These are phyloP conservation scores for Deladenus siricidicola DNA, from an alignment of 2,888 invertebrate genomes.

Conservation along the genomic window DNA sequence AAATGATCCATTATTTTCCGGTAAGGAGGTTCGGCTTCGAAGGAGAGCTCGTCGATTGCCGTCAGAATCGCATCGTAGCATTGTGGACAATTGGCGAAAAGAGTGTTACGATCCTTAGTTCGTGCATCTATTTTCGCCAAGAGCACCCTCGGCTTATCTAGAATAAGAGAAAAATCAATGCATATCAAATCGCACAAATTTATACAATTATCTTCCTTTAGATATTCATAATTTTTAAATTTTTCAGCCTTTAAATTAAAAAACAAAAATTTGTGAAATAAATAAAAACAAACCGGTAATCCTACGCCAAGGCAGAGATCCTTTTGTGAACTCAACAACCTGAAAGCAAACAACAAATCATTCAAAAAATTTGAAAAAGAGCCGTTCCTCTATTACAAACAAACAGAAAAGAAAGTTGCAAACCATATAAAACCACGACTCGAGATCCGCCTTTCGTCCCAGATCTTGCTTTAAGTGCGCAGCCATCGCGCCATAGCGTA, in stretches of 20 bases:
- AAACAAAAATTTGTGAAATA: not conserved
- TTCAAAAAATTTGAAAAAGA: too few relatives aligned
- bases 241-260: too few relatives aligned
- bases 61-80: not conserved
- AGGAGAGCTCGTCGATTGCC: not conserved
- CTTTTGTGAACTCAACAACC: slow-evolving; percentile 21
- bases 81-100: not conserved
- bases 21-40: not conserved
- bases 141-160: not conserved
- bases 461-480: slow-evolving; percentile 18
- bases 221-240: too few relatives aligned
- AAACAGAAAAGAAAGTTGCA: not conserved
- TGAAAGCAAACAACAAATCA: too few relatives aligned
- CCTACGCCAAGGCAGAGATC: slow-evolving; percentile 18
- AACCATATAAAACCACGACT: slow-evolving; percentile 19
- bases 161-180: too few relatives aligned
- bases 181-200: too few relatives aligned
- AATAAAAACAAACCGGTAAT: not conserved
- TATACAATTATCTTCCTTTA: too few relatives aligned
- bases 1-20: not conserved
- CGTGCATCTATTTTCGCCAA: not conserved
- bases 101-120: not conserved
- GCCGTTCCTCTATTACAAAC: too few relatives aligned
- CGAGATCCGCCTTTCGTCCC: slow-evolving; percentile 21
- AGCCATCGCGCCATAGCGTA: slow-evolving; percentile 20